A percentile compares a stretch with the other conserved stretches of the same genome.
phyloP scores from a whole-genome alignment of 2,797 vertebrate species.

The Takifugu ocellatus region DNA sequence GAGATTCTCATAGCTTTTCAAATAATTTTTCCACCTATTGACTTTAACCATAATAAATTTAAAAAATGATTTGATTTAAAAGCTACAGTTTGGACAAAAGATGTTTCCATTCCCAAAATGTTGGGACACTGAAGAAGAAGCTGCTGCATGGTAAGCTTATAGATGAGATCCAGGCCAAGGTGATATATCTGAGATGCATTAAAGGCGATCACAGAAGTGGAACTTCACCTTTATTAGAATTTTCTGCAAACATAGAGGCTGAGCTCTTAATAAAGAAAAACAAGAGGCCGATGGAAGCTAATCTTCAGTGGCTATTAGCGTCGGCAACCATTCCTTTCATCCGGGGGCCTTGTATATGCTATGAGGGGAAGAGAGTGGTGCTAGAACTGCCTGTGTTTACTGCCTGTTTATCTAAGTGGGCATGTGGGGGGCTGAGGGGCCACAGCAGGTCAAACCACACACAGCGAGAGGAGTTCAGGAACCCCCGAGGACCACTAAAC shows the following conservation, averaged over 20 bases:
- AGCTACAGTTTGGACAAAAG: too few species aligned
- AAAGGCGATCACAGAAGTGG: slow-evolving; percentile 8
- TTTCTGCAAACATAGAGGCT: slow-evolving; percentile 46
- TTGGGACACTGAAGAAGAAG: too few species aligned
- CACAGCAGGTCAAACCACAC: slow-evolving; percentile 75
- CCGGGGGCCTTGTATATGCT: slow-evolving; percentile 67
- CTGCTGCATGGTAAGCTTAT: slow-evolving; percentile 8
- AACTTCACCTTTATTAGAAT: slow-evolving; percentile 39
- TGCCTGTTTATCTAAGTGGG: slow-evolving; percentile 77
- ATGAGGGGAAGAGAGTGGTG: slow-evolving; percentile 58
- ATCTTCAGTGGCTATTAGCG: slow-evolving; percentile 68
- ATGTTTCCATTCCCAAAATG: too few species aligned
- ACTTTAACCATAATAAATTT: too few species aligned
- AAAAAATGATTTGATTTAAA: too few species aligned
- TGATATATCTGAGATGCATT: background rate
- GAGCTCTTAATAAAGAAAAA: slow-evolving; percentile 63
- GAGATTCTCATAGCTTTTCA: background rate
- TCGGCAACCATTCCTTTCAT: slow-evolving; percentile 69
- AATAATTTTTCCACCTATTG: background rate
- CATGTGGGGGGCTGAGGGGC: slow-evolving; percentile 60
- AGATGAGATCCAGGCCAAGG: slow-evolving; percentile 14
- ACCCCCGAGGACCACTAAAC: slow-evolving; percentile 71
- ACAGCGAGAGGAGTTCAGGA: slow-evolving; percentile 68
- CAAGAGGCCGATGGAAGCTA: slow-evolving; percentile 45
- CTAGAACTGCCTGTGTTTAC: slow-evolving; percentile 71